Evolutionary conservation across 2,888 invertebrate genomes (phyloP).

Genomic region (Philaethria dido): DNA sequence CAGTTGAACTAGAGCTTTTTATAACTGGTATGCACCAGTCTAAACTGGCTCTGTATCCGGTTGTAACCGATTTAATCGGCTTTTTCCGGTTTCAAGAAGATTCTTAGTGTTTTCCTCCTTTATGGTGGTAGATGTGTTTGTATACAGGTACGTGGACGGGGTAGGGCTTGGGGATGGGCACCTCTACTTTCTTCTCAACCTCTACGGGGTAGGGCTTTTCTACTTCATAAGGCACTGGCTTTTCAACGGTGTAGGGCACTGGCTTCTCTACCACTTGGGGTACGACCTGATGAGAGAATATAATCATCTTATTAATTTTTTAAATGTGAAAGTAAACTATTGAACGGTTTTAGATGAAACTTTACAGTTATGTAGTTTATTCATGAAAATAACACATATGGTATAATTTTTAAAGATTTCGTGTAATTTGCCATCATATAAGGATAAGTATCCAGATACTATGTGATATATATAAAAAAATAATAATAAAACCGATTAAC

Average conservation of each 20-base stretch:
- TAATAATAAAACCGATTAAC: too few relatives aligned
- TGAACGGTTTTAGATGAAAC: too few relatives aligned
- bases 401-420: too few relatives aligned
- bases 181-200: constrained; percentile 89
- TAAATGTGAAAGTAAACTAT: too few relatives aligned
- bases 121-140: constrained; percentile 88
- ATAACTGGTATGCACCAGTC: constrained; percentile 48
- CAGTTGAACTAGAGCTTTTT: constrained; percentile 45
- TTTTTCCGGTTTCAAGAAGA: constrained; percentile 35
- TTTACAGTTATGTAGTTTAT: too few relatives aligned
- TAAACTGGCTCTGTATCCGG: constrained; percentile 21
- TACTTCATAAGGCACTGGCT: constrained; percentile 87
- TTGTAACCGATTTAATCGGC: constrained; percentile 25
- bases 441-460: too few relatives aligned
- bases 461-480: too few relatives aligned
- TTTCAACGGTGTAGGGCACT: constrained; percentile 89
- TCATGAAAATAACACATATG: too few relatives aligned
- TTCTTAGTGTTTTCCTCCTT: constrained; percentile 79
- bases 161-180: constrained; percentile 88
- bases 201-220: constrained; percentile 90
- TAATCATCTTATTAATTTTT: too few relatives aligned
- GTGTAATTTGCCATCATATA: too few relatives aligned
- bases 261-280: constrained; percentile 89
- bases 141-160: constrained; percentile 89
- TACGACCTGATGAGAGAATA: constrained; percentile 75